Base-by-base conservation (phyloP, 2,113 vertebrate species). In the Xiphias gladius region DNA sequence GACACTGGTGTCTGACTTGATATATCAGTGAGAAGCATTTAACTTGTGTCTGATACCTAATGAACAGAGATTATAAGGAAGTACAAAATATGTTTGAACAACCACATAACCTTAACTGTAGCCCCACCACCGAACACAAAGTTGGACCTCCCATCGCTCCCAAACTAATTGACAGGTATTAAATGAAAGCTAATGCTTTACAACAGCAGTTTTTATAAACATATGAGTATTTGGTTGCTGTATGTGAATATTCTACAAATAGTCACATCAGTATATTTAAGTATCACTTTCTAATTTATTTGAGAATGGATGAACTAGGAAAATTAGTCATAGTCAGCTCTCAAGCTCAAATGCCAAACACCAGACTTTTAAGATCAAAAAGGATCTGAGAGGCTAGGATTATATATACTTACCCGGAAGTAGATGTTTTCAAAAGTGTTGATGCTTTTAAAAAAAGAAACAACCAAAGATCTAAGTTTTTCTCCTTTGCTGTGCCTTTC, bases 331-430 rank as follows among this genome's bases (percentile, higher is more conserved):
- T 4, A 35, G 32, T 35, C 32, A 35, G 32, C 32, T 55, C 22
- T 61, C 24, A 50, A 35, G 22, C 26, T 7, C 39, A 20, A 8
- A 32, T 6, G 8, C 17, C 19, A 69, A 65, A 73, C 43, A 32
- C 4, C 32, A 79, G 1, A 52, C 41, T 58, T 73, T 57, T 20
- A 61, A 24, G 2, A 16, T 16, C 14, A 64, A 52, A 70, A 30
- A 59, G 0, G 1, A 58, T 58, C 4, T 37, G 1, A 20, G 64
- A n/a, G n/a, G n/a, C n/a, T n/a, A n/a, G n/a, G n/a, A 70, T 54
- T 1, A 19, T n/a, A 63, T 73, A 24, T 14, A 85, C 86, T 87
- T 54, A 87, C 59, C 68, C 2, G 5, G 16, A 16, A 61, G 26
- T 1, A 11, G 26, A 52, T 1, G 48, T n/a, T 76, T 17, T 63